Base-by-base conservation (phyloP, 1,140 invertebrate genomes). In the Reticulitermes speratus region DNA sequence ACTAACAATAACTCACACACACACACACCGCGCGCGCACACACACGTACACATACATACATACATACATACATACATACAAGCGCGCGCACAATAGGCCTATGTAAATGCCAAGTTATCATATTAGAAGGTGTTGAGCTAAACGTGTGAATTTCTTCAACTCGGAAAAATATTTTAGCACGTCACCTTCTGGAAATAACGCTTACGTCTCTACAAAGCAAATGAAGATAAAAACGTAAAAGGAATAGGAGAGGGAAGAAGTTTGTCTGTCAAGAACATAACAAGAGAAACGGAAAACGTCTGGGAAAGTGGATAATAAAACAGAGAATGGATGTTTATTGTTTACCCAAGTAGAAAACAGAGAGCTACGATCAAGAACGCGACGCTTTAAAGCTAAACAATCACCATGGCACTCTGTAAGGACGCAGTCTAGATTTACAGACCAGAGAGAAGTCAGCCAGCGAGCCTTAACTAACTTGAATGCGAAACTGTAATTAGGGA, bases 291-390 rank as follows among this genome's bases (percentile, higher is more conserved):
- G 65, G 65, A n/a, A 75, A 75, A 75, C 65, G 65, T 30, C 65
- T 25, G 65, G 25, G 65, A 75, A 75, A 75, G 65, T 75, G 65
- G 65, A 75, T 75, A 75, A 75, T 75, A 75, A 75, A 75, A 75
- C 65, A 75, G 65, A 8, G 65, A 25, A 8, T 30, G n/a, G 65
- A 75, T 75, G 65, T 75, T 75, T 75, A 75, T 75, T 75, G 65
- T 75, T 75, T 75, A 75, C 65, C 65, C 65, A 75, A 75, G 65
- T 16, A 75, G 65, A 75, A 75, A 75, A 75, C 65, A 75, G 65
- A 75, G 65, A 75, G n/a, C 52, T 55, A 55, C 25, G n/a, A 75
- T 25, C 1, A 75, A 75, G 65, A 25, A 25, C 65, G 65, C 65
- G 65, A 19, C 65, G n/a, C 65, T 75, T 75, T 75, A 75, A 75